Conservation (phyloP, 2,797 vertebrate genomes). For the Pseudotriccus pelzelni region DNA sequence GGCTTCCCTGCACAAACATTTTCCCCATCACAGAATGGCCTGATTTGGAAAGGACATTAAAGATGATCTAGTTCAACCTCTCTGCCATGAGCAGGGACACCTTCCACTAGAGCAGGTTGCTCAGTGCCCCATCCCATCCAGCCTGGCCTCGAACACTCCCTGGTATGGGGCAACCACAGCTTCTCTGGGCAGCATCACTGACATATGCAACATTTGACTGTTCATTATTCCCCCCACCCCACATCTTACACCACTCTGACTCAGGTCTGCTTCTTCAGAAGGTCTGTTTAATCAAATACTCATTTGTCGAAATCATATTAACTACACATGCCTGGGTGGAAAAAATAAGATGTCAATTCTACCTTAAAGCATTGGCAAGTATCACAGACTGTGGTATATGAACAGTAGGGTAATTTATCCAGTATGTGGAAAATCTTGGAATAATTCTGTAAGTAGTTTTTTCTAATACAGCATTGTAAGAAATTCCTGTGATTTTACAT, state of each 20-base stretch:
- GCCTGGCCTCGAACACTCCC: accelerated
- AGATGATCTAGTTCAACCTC: accelerated
- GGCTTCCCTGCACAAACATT: background rate
- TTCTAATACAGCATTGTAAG: accelerated
- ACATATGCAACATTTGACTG: accelerated
- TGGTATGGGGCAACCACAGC: background rate
- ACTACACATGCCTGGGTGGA: background rate
- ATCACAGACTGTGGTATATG: background rate
- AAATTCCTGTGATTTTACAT: background rate
- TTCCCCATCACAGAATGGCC: background rate
- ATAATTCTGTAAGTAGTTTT: background rate
- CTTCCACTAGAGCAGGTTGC: accelerated
- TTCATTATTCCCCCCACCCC: background rate
- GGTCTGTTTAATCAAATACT: background rate
- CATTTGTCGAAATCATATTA: background rate
- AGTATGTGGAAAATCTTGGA: background rate
- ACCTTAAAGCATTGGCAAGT: background rate
- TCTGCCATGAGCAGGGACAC: background rate
- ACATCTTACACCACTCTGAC: background rate
- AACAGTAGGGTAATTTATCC: background rate
- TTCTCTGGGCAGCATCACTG: too few relatives aligned
- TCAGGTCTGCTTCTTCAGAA: background rate
- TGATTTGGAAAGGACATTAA: background rate
- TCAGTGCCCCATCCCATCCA: background rate
- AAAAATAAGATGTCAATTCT: background rate